Base-by-base conservation (phyloP, 2,113 vertebrate species). In the Anguilla japonica region DNA sequence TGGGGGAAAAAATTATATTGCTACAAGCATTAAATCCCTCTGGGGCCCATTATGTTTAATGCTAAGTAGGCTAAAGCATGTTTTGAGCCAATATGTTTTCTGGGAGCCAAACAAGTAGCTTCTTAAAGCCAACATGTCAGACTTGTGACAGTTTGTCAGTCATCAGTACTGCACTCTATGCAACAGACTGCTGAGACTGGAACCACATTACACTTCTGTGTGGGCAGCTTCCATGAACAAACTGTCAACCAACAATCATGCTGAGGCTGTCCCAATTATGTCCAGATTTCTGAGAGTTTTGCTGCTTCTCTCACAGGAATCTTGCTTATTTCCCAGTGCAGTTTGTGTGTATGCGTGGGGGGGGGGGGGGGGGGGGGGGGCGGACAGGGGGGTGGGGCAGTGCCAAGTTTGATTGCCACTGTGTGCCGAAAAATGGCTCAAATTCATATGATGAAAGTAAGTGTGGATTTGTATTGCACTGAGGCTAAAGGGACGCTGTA, bases 1-100 rank as follows among this genome's bases (percentile, higher is more conserved):
- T 7, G 86, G 79, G 13, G 46, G 81, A 22, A 34, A 26, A 67
- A 34, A 82, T 43, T 2, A 20, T 67, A 22, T 67, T 84, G 71
- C 86, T 84, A 50, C 41, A 39, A 81, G 83, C 82, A 8, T 79
- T 78, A 7, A 87, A 75, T 79, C 83, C 86, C 86, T 79, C 20
- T 0, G 67, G 67, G 82, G 83, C 67, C 34, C 82, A 56, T 87
- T 87, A 84, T 87, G 78, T 84, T 84, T 41, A 80, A 81, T 79
- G 84, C 81, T 84, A 80, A 39, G 41, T 41, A 5, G 79, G 85
- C 22, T 57, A 71, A 53, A 83, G 40, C 11, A 86, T 29, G 13
- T 26, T 41, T n/a, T 60, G 46, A 34, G 46, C 82, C 86, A 83
- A 84, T 84, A 29, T 79, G 75, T 63, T 20, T 79, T 14, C 22